Evolutionary conservation across 2,113 vertebrate species (phyloP), one percentile per base, ranked within the genome.

Genomic region (Irena cyanogastra): DNA sequence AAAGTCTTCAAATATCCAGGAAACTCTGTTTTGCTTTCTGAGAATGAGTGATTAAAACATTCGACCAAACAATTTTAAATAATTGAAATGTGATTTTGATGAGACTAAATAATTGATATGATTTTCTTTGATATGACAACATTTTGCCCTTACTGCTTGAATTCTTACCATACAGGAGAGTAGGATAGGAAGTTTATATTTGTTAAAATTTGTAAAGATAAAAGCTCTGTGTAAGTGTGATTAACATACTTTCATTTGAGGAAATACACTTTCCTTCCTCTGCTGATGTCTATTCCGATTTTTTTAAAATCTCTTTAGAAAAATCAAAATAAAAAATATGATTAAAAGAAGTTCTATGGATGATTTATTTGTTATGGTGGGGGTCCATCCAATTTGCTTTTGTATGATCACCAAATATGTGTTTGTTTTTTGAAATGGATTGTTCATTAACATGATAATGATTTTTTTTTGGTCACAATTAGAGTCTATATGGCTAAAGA

Each of bases 1-100:
- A 68, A 83, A 86, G 35, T 39, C 16, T 65, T 78, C 28, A 93
- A 78, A 60, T 60, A 22, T 44, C 63, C 37, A 71, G 52, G 21
- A 89, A 80, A 72, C 27, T 68, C 47, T 88, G 20, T 44, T 74
- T 95, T 83, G 8, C 16, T 91, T 90, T 72, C 53, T 54, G 79
- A 90, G 42, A 90, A 61, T 39, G 17, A 64, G 52, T 63, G 31
- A 90, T 90, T 96, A 91, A 95, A 96, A 93, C 84, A 84, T 86
- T 93, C 94, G 21, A 54, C 21, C 87, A 87, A 93, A 90, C 93
- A 90, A 81, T 71, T 94, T 61, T 28, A 61, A 61, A 61, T 13
- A 39, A 39, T 28, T 39, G 17, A 61, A 39, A 28, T 61, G 11
- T 28, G 8, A 61, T 61, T 39, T 13, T 61, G 59, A 61, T 61